Evolutionary conservation across 2,113 vertebrate species (phyloP).

Genomic region (Vidua macroura): DNA sequence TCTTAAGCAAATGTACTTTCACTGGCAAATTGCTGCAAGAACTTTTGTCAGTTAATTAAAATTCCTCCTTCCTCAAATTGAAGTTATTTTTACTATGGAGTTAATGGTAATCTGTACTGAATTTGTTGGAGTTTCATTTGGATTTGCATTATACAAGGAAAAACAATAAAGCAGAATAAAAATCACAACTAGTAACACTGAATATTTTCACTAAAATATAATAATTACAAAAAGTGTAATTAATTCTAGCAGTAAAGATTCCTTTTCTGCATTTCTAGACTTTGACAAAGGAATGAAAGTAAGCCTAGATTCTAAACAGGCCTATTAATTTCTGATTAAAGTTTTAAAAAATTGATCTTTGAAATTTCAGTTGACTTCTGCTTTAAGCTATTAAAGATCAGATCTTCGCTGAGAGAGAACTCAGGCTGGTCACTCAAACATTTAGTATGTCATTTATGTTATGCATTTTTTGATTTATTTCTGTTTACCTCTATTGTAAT

Average conservation of each 20-base stretch:
- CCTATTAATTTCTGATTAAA: neutral
- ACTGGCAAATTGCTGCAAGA: neutral
- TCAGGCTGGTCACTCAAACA: neutral
- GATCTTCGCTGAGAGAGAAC: neutral
- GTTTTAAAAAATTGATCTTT: neutral
- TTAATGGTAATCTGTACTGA: neutral
- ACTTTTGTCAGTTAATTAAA: neutral
- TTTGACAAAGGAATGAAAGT: neutral
- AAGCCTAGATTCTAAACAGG: neutral
- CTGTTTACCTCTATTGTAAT: conserved; percentile 4
- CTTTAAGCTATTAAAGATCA: neutral
- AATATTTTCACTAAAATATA: neutral
- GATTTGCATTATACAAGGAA: neutral
- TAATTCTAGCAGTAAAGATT: neutral
- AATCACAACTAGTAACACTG: neutral
- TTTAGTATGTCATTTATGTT: neutral
- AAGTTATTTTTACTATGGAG: neutral
- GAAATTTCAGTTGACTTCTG: neutral
- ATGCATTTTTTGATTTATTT: neutral
- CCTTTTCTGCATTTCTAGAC: neutral
- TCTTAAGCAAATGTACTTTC: neutral
- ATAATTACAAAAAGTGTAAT: neutral
- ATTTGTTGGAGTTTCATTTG: neutral
- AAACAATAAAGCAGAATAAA: neutral
- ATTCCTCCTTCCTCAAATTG: neutral